Evolutionary conservation across 2,888 invertebrate species (phyloP).

Genomic region (Protonemura montana): DNA sequence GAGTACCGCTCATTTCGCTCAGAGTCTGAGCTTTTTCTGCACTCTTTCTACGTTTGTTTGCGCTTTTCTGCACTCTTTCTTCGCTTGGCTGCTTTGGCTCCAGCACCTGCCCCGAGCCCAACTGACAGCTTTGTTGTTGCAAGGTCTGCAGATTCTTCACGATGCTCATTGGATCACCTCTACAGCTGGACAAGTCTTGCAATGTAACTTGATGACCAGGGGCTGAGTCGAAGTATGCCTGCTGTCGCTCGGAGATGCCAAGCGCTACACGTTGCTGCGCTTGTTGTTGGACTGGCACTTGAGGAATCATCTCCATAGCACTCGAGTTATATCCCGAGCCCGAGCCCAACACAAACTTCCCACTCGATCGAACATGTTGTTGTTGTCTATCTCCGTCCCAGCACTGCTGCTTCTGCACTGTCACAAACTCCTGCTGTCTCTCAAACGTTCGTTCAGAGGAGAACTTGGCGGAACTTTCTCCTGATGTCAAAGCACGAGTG

Average conservation of each 20-base stretch:
- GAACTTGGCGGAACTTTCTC: slow-evolving; percentile 51
- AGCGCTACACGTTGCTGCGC: slow-evolving; percentile 61
- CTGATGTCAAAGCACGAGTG: slow-evolving; percentile 65
- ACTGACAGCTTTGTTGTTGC: slow-evolving; percentile 63
- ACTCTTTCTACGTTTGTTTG: slow-evolving; percentile 65
- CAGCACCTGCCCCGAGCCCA: slow-evolving; percentile 59
- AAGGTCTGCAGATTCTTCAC: slow-evolving; percentile 74
- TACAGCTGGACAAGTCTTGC: slow-evolving; percentile 76
- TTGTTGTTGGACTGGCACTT: slow-evolving; percentile 59
- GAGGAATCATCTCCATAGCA: slow-evolving; percentile 61
- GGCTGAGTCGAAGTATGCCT: slow-evolving; percentile 71
- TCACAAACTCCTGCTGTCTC: slow-evolving; percentile 52
- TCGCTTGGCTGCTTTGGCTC: slow-evolving; percentile 45
- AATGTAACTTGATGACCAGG: slow-evolving; percentile 67
- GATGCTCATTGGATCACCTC: slow-evolving; percentile 79
- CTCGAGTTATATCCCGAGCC: background rate
- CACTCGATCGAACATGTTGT: slow-evolving; percentile 50
- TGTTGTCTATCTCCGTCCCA: slow-evolving; percentile 57
- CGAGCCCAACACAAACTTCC: slow-evolving; percentile 38
- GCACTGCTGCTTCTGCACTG: slow-evolving; percentile 58
- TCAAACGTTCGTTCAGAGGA: slow-evolving; percentile 56
- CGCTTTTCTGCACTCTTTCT: slow-evolving; percentile 52
- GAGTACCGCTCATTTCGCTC: slow-evolving; percentile 64
- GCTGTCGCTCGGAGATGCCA: slow-evolving; percentile 66
- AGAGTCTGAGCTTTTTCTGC: slow-evolving; percentile 65